These are phyloP conservation scores for Chesias legatella DNA, from an alignment of 2,888 invertebrate genomes.

Conservation along the genomic window DNA sequence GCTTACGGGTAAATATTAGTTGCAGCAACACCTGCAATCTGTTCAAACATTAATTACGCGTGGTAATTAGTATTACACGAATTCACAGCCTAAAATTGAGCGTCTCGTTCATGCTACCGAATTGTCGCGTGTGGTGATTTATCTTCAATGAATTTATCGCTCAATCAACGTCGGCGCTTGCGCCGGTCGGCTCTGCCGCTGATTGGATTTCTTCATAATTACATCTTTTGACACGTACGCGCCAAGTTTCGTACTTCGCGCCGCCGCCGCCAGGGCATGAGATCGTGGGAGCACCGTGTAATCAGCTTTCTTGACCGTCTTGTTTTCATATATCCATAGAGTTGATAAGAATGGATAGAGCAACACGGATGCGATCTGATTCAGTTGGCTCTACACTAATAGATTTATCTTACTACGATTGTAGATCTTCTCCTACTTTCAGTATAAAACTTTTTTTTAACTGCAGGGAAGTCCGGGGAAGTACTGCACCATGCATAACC, in stretches of 20 bases:
- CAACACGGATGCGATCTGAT: not conserved
- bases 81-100: conserved; percentile 40
- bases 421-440: too few species aligned
- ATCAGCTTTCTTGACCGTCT: conserved; percentile 75
- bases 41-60: conserved; percentile 14
- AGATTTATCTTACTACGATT: too few species aligned
- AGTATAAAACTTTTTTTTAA: too few species aligned
- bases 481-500: too few species aligned
- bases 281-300: conserved; percentile 79
- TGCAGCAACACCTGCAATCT: conserved; percentile 8
- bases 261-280: conserved; percentile 68
- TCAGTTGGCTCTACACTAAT: too few species aligned
- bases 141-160: conserved; percentile 75
- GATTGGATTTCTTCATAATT: conserved; percentile 81
- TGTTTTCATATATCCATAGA: conserved; percentile 63
- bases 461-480: too few species aligned
- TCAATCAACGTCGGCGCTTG: conserved; percentile 66
- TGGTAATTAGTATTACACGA: conserved; percentile 20
- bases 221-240: conserved; percentile 79
- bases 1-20: conserved; percentile 1
- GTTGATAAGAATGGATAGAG: conserved; percentile 36
- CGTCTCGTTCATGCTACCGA: conserved; percentile 57
- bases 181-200: conserved; percentile 58
- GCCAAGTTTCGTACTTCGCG: conserved; percentile 75
- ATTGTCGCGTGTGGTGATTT: conserved; percentile 75